phyloP scores from a whole-genome alignment of 2,113 vertebrate species.

The Limnothrissa miodon region DNA sequence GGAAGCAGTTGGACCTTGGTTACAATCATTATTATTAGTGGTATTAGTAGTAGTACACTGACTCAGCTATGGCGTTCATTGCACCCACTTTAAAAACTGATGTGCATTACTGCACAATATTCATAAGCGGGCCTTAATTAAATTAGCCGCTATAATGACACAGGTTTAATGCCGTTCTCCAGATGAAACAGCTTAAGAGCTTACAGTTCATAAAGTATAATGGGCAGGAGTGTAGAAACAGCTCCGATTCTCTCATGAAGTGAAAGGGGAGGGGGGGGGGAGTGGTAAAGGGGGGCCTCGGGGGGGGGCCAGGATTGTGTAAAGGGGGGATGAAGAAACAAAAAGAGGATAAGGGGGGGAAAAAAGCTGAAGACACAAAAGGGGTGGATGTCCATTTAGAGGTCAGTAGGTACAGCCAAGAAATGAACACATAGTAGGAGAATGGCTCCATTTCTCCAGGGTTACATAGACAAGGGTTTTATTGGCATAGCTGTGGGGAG shows the following conservation, averaged over 20 bases:
- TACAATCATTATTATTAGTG: not conserved
- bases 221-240: not conserved
- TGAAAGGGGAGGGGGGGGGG: not conserved
- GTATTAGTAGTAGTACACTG: not conserved
- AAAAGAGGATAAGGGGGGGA: not conserved
- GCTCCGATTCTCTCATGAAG: not conserved
- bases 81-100: not conserved
- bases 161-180: not conserved
- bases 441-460: not conserved
- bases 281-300: not conserved
- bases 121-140: not conserved
- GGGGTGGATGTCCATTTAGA: not conserved
- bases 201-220: not conserved
- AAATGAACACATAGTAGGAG: not conserved
- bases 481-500: not conserved
- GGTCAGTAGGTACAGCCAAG: not conserved
- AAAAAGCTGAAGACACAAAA: not conserved
- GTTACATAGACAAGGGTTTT: not conserved
- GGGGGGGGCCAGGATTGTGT: not conserved
- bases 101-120: not conserved
- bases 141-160: not conserved
- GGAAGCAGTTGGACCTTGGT: not conserved
- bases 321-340: not conserved
- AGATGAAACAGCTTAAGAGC: conserved; percentile 4
- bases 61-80: not conserved